These are phyloP conservation scores for Pharmacophagus antenor DNA, from an alignment of 2,888 invertebrate species.

Conservation along the genomic window DNA sequence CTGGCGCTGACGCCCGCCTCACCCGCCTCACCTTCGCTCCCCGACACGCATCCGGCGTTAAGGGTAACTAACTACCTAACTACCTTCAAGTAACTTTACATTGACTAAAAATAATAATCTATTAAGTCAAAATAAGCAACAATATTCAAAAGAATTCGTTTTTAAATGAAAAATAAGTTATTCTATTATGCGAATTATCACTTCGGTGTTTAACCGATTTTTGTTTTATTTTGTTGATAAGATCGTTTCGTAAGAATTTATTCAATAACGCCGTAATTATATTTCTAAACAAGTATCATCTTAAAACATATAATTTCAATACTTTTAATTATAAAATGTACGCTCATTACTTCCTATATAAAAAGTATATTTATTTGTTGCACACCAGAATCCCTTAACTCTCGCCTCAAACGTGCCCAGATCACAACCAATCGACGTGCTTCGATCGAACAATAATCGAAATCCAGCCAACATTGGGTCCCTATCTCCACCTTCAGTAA, in stretches of 20 bases:
- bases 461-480: conserved; percentile 92
- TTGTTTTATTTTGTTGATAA: too few species aligned
- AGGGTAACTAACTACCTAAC: conserved; percentile 21
- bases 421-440: conserved; percentile 92
- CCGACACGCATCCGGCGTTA: conserved; percentile 29
- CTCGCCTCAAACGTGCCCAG: conserved; percentile 83
- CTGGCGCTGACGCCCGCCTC: conserved; percentile 51
- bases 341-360: neutral
- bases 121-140: too few species aligned
- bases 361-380: neutral
- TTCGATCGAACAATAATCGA: conserved; percentile 86
- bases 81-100: neutral
- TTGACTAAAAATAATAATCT: too few species aligned
- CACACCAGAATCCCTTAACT: conserved; percentile 58
- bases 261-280: too few species aligned
- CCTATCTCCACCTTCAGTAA: conserved; percentile 93
- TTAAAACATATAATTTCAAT: too few species aligned
- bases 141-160: too few species aligned
- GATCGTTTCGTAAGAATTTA: too few species aligned
- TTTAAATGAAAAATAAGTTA: too few species aligned
- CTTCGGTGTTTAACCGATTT: too few species aligned
- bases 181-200: too few species aligned
- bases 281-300: too few species aligned
- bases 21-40: conserved; percentile 30
- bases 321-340: too few species aligned